Base-by-base conservation (phyloP, 2,888 invertebrate species). In the Nymphalis polychloros region DNA sequence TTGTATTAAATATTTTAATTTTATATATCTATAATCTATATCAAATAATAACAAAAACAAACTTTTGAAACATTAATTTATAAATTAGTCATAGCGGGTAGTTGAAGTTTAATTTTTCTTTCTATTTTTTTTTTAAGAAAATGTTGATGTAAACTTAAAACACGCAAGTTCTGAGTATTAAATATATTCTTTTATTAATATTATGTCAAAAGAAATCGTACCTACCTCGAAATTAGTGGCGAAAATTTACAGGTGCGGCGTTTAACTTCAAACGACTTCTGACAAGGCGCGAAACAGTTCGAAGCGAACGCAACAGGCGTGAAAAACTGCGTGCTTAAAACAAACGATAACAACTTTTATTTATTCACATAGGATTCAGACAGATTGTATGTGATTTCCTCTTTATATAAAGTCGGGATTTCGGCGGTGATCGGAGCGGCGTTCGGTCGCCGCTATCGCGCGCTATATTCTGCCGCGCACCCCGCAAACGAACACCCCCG, bases 381-480 rank as follows among this genome's bases (percentile, higher is more conserved):
- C 87, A 85, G 78, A 41, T 57, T 79, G 78, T 75, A 75, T 79
- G 69, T 76, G 74, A 19, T 41, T 41, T 57, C 7, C 49, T 19
- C 76, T 78, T 70, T 76, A 73, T 71, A 70, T 72, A 76, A 76
- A 73, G 73, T 81, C 78, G 77, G 74, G 74, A 49, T 66, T 52
- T 73, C 66, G 75, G 76, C 72, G 79, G 77, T 75, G 79, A 78
- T 76, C 76, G 74, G 80, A 78, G 87, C 87, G 87, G 89, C 91
- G 90, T 91, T 87, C 87, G 84, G 80, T 83, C 88, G 86, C 88
- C 86, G 83, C 88, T 81, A 81, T 83, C 81, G 84, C 91, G 87
- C 86, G 89, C 82, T 84, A 75, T 75, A 81, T 79, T 92, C 91
- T 91, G 77, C 77, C 74, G 76, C 76, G 71, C 76, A 79, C 81